Base-by-base conservation (phyloP, 2,888 invertebrate genomes). In the Pterostichus niger region DNA sequence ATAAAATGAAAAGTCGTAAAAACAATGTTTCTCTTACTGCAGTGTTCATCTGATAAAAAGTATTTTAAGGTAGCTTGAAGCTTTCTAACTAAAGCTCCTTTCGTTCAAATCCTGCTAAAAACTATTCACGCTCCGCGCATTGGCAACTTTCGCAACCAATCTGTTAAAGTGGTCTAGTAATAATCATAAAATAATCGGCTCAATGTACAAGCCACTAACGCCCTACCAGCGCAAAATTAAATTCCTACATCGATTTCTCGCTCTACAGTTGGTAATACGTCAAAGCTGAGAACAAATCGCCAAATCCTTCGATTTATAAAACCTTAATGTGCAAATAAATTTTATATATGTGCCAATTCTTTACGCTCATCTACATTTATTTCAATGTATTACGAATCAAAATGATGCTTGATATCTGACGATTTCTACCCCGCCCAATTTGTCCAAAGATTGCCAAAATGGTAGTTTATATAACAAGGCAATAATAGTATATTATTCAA, bases 181-280 rank as follows among this genome's bases (percentile, higher is more conserved):
- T 64, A 64, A 64, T 64, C 35, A 64, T 64, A 64, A 64, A 64
- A 64, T 64, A 64, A 64, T 64, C 64, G 64, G 64, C 35, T 64
- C 49, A 49, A 13, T 2, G 49, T 49, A 49, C 49, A 49, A 13
- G n/a, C 49, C 49, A 13, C 49, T 11, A 11, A 49, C 11, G 49
- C 13, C 11, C 33, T 64, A 31, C 11, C 11, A 11, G 4, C 31
- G 59, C 5, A 6, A 64, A 64, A 64, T 64, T 64, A 35, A 64
- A 64, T 64, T 64, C 35, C 64, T 10, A 64, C 64, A 64, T 64
- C 64, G 64, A 64, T 64, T 64, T 33, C 35, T 31, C 49, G 49
- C 13, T 49, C 49, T 13, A 40, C 49, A 49, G 49, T 49, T 49
- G 13, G 49, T 13, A 13, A 35, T 13, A 33, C 61, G 61, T 61